Base-by-base conservation (phyloP, 2,888 invertebrate species). In the Conops quadrifasciatus region DNA sequence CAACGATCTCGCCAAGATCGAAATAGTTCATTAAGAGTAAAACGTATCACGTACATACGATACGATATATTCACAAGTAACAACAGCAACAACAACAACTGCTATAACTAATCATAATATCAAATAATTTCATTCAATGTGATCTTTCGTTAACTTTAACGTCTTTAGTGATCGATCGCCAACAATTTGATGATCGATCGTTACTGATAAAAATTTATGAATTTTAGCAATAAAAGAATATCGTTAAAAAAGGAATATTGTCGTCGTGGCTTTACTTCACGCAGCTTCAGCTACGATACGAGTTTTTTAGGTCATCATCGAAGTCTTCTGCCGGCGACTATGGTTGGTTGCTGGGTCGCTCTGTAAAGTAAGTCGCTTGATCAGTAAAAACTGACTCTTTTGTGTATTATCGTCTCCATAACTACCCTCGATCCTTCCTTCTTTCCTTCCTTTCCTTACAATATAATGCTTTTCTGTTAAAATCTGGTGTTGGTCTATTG, bases 151-250 rank as follows among this genome's bases (percentile, higher is more conserved):
- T n/a, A n/a, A n/a, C n/a, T n/a, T n/a, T n/a, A n/a, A n/a, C n/a
- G n/a, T n/a, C n/a, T n/a, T n/a, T n/a, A n/a, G n/a, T n/a, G n/a
- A n/a, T n/a, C n/a, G n/a, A n/a, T n/a, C n/a, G n/a, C n/a, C n/a
- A n/a, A n/a, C n/a, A n/a, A n/a, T n/a, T n/a, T n/a, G 26, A 26
- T 59, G 26, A 15, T 21, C 21, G 45, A 63, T 63, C 63, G 26
- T 36, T 36, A 21, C 16, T 47, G 63, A 63, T 45, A 45, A 45
- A 63, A 43, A 63, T 5, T 63, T 43, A 63, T 63, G 21, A 24
- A 63, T 63, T 63, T 47, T 47, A 43, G 30, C 45, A 63, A 63
- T 45, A 45, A 63, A 63, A 63, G 47, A 63, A 45, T 47, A 63
- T 45, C 47, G 47, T 24, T 43, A 16, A 11, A 19, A 30, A 13